phyloP scores from a whole-genome alignment of 2,113 vertebrate species.

The Urocynchramus pylzowi region DNA sequence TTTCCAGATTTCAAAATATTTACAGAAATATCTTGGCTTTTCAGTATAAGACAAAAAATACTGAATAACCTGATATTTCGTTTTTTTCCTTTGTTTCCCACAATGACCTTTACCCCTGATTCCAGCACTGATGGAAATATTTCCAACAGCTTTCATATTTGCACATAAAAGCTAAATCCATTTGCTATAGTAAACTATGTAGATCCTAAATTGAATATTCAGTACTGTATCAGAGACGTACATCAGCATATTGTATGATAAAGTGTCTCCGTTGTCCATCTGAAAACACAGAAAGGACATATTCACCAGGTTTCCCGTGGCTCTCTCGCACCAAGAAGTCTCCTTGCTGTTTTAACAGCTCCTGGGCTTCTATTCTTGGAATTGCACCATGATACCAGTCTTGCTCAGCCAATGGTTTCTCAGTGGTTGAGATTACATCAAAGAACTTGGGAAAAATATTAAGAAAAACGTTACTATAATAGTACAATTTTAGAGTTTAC shows the following conservation, averaged over 20 bases:
- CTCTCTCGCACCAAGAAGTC: conserved; percentile 97
- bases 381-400: conserved; percentile 98
- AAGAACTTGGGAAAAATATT: conserved; percentile 80
- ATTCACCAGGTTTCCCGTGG: conserved; percentile 97
- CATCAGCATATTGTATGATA: conserved; percentile 97
- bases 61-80: neutral
- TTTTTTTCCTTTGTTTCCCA: neutral
- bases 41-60: neutral
- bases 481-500: neutral
- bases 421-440: conserved; percentile 86
- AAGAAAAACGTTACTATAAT: neutral
- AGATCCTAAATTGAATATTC: neutral
- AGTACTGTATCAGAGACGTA: conserved; percentile 74
- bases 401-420: conserved; percentile 90
- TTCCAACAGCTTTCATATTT: neutral
- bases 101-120: neutral
- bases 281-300: conserved; percentile 97
- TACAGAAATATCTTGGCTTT: neutral
- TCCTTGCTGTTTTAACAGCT: conserved; percentile 91
- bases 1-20: neutral
- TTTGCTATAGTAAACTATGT: neutral
- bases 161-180: neutral
- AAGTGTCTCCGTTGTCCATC: conserved; percentile 94
- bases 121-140: neutral
- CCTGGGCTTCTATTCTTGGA: conserved; percentile 93